Percentiles rank a stretch among this genome's conserved stretches.
These are phyloP conservation scores for Bibio marci DNA, from an alignment of 2,888 invertebrate species.

Conservation along the genomic window DNA sequence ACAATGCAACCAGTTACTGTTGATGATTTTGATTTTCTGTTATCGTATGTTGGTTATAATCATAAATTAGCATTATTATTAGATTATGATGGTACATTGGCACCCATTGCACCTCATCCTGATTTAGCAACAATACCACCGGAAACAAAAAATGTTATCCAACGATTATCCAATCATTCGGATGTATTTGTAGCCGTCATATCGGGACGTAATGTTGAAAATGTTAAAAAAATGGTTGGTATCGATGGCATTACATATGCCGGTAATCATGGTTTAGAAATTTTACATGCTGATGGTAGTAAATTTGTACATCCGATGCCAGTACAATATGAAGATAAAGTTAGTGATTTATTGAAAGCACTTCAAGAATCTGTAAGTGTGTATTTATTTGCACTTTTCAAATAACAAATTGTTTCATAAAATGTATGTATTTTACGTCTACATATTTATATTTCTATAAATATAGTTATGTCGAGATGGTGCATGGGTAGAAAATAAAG, in stretches of 20 bases:
- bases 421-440: conserved; percentile 1
- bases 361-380: conserved; percentile 56
- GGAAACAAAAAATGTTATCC: conserved; percentile 70
- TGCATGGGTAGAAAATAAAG: conserved; percentile 86
- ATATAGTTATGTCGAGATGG: conserved; percentile 63
- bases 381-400: conserved; percentile 3
- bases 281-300: conserved; percentile 76
- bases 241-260: conserved; percentile 84
- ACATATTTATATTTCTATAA: conserved; percentile 1
- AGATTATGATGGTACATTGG: conserved; percentile 79
- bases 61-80: conserved; percentile 68
- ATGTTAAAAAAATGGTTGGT: conserved; percentile 80
- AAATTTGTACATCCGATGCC: conserved; percentile 87
- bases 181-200: conserved; percentile 78
- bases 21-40: conserved; percentile 76
- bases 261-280: conserved; percentile 77
- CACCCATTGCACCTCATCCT: conserved; percentile 78
- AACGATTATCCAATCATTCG: conserved; percentile 64
- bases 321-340: conserved; percentile 63
- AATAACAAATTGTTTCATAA: background rate
- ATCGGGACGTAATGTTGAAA: conserved; percentile 72
- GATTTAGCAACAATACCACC: conserved; percentile 71
- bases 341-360: conserved; percentile 55
- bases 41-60: conserved; percentile 71
- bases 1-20: conserved; percentile 81